Evolutionary conservation across 2,888 invertebrate species (phyloP).

Genomic region (Lottia gigantea): DNA sequence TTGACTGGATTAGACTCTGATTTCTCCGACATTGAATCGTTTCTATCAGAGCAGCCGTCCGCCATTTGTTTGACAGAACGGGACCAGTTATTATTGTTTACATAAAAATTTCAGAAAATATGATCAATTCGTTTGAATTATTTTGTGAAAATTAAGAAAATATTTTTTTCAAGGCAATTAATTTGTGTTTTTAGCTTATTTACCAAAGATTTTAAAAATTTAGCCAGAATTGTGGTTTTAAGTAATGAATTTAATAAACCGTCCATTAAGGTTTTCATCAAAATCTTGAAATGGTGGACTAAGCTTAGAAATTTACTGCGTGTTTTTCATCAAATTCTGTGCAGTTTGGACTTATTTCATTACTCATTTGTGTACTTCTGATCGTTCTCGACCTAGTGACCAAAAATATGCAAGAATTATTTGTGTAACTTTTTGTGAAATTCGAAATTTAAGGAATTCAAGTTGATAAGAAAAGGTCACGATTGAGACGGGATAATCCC

Average conservation of each 20-base stretch:
- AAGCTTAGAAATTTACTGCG: background rate
- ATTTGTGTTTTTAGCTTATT: too few relatives aligned
- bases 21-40: background rate
- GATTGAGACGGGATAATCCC: conserved; percentile 7
- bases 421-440: background rate
- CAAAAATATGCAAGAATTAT: background rate
- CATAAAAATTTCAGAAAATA: background rate
- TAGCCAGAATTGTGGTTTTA: too few relatives aligned
- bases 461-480: conserved; percentile 16
- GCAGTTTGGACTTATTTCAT: background rate
- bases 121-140: background rate
- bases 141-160: background rate
- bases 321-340: background rate
- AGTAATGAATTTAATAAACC: too few relatives aligned
- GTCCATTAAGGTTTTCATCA: background rate
- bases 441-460: background rate
- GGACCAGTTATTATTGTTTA: conserved; percentile 2
- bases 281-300: conserved; percentile 6
- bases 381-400: background rate
- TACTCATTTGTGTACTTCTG: background rate
- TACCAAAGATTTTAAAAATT: too few relatives aligned
- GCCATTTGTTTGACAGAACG: conserved; percentile 7
- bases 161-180: background rate
- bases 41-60: background rate
- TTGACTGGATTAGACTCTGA: background rate